phyloP scores from a whole-genome alignment of 2,113 vertebrate species.

The Herpetotheres cachinnans region DNA sequence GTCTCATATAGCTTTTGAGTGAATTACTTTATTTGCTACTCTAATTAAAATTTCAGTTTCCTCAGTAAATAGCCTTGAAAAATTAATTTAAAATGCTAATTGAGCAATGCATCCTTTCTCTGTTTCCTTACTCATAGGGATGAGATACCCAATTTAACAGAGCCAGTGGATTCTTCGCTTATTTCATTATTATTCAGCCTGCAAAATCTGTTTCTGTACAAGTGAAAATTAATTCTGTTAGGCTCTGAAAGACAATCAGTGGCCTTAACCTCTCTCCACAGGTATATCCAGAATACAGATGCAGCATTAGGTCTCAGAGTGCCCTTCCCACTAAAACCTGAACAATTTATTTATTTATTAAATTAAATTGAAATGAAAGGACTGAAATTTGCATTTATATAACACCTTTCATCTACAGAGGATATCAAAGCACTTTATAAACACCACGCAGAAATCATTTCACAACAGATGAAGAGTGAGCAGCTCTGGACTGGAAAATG shows the following conservation, averaged over 20 bases:
- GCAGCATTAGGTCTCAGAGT: neutral
- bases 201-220: neutral
- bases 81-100: constrained; percentile 62
- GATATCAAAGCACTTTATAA: constrained; percentile 15
- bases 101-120: constrained; percentile 24
- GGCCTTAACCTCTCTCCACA: constrained; percentile 22
- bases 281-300: constrained; percentile 25
- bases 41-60: constrained; percentile 72
- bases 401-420: constrained; percentile 45
- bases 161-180: constrained; percentile 9
- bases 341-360: constrained; percentile 50
- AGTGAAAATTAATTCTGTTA: constrained; percentile 63
- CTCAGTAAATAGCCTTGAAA: constrained; percentile 63
- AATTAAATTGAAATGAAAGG: constrained; percentile 26
- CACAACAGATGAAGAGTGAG: neutral
- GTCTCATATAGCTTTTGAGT: constrained; percentile 25
- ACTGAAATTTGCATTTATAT: constrained; percentile 56
- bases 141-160: constrained; percentile 15
- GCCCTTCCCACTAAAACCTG: constrained; percentile 5
- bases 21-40: constrained; percentile 60
- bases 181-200: constrained; percentile 56
- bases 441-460: neutral
- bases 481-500: neutral
- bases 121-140: constrained; percentile 30
- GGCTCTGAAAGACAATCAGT: constrained; percentile 48